phyloP scores from a whole-genome alignment of 2,888 invertebrate species.

The Xylota sylvarum region DNA sequence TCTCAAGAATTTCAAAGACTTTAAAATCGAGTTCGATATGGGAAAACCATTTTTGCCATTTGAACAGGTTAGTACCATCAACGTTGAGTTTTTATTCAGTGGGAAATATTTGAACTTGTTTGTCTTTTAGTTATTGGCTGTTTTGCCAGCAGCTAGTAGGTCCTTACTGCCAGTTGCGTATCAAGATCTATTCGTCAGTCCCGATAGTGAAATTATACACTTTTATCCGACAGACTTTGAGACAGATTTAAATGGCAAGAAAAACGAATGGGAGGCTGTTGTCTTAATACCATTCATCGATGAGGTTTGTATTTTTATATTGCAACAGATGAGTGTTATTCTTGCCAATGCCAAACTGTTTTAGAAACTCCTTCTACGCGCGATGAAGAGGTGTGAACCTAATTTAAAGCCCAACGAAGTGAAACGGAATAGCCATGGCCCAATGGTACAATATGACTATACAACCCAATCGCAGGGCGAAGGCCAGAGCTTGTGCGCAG shows the following conservation, averaged over 20 bases:
- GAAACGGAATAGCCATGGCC: constrained; percentile 93
- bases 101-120: constrained; percentile 2
- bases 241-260: constrained; percentile 98
- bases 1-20: constrained; percentile 91
- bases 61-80: constrained; percentile 89
- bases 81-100: neutral
- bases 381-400: constrained; percentile 90
- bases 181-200: constrained; percentile 91
- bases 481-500: constrained; percentile 86
- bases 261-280: constrained; percentile 98
- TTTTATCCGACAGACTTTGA: constrained; percentile 96
- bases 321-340: neutral
- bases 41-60: constrained; percentile 96
- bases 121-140: constrained; percentile 89
- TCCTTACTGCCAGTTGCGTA: constrained; percentile 91
- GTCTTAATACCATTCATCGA: constrained; percentile 97
- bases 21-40: constrained; percentile 92
- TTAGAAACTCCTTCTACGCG: constrained; percentile 88
- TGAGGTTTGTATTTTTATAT: constrained; percentile 86
- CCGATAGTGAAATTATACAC: constrained; percentile 92
- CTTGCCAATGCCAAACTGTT: constrained; percentile 63
- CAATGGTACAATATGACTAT: constrained; percentile 93
- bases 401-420: constrained; percentile 89
- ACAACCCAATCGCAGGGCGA: constrained; percentile 87
- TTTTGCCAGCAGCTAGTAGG: constrained; percentile 94